Conservation (phyloP, 2,113 vertebrate genomes). For the Typhlomys cinereus region DNA sequence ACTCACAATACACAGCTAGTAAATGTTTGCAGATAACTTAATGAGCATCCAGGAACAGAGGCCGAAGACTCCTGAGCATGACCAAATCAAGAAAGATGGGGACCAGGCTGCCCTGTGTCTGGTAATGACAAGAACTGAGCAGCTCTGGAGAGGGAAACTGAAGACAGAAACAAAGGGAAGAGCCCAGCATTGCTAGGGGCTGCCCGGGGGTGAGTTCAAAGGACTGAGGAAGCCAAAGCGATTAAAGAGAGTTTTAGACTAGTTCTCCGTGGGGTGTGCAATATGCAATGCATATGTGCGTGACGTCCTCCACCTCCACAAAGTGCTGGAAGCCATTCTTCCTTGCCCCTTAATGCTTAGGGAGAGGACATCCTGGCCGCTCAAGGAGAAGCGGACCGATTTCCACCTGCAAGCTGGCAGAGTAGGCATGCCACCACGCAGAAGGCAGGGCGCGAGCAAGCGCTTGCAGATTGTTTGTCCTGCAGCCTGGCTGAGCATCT, state of each 20-base stretch:
- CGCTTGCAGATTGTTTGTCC: background rate
- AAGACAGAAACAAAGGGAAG: background rate
- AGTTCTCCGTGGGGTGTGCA: background rate
- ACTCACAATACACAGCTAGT: background rate
- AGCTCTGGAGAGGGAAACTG: background rate
- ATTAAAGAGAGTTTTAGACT: background rate
- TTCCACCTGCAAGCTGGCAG: background rate
- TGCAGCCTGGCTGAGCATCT: background rate
- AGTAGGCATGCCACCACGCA: background rate
- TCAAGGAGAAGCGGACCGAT: background rate
- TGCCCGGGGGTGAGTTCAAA: background rate
- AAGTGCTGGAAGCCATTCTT: background rate
- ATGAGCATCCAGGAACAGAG: background rate
- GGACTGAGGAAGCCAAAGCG: background rate
- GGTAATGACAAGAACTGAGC: background rate
- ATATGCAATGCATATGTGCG: background rate
- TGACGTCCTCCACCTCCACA: background rate
- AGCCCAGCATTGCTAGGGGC: background rate
- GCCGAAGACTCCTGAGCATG: background rate
- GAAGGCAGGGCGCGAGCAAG: constrained; percentile 10
- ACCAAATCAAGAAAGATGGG: background rate
- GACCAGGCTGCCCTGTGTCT: background rate
- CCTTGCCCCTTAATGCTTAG: background rate
- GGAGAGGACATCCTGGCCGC: background rate
- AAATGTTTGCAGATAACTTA: background rate